phyloP scores from a whole-genome alignment of 2,888 invertebrate species.

The Julus scandinavius region DNA sequence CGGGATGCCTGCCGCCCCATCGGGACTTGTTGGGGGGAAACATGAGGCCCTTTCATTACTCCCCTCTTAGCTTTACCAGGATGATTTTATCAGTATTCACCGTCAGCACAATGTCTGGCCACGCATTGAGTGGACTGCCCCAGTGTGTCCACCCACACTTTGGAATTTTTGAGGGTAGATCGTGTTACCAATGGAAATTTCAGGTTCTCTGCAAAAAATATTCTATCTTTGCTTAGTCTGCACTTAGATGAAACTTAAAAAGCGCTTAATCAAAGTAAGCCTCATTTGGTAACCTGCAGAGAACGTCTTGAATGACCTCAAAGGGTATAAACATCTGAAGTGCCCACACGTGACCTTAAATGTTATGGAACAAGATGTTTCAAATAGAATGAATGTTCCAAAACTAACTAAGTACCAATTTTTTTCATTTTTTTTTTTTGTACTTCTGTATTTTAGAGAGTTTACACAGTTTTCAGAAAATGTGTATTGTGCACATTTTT shows the following conservation, averaged over 20 bases:
- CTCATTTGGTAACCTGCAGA: background rate
- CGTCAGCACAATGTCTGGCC: background rate
- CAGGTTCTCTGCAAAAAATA: background rate
- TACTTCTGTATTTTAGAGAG: no score
- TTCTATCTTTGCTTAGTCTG: background rate
- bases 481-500: no score
- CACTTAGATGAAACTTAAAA: background rate
- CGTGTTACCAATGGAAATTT: background rate
- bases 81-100: conserved; percentile 17
- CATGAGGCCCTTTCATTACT: conserved; percentile 1
- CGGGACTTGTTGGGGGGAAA: background rate
- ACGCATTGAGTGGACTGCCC: background rate
- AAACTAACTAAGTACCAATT: no score
- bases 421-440: no score
- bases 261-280: background rate
- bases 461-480: no score
- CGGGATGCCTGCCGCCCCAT: background rate
- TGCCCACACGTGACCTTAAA: background rate
- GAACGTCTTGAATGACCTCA: background rate
- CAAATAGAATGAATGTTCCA: no score
- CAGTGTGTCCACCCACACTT: conserved; percentile 5
- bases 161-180: background rate
- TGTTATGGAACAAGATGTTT: no score
- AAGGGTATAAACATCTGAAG: background rate
- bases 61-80: conserved; percentile 7